Evolutionary conservation across 2,113 vertebrate species (phyloP).

Genomic region (Caloenas nicobarica): DNA sequence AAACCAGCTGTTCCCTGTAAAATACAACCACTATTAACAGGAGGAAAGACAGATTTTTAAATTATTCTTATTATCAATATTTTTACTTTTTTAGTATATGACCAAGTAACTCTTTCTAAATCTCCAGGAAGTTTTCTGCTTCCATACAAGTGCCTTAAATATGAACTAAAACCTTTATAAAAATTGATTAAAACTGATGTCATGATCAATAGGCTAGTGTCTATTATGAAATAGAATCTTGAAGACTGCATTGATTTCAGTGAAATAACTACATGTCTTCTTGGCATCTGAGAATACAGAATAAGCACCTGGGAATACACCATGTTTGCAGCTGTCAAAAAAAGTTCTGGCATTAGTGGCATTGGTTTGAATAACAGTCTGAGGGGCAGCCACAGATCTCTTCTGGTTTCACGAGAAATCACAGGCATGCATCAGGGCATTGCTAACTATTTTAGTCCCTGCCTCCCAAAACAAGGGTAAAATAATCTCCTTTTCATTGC

Average conservation of each 20-base stretch:
- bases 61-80: background rate
- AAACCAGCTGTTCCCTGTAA: background rate
- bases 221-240: background rate
- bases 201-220: background rate
- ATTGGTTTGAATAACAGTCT: background rate
- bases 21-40: background rate
- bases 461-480: background rate
- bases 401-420: background rate
- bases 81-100: conserved; percentile 17
- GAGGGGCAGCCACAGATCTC: background rate
- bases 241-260: background rate
- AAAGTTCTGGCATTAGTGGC: background rate
- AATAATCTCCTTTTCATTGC: background rate
- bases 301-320: background rate
- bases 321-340: background rate
- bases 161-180: background rate
- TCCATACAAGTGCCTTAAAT: background rate
- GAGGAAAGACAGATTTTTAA: background rate
- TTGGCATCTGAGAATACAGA: background rate
- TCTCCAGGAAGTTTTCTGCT: background rate
- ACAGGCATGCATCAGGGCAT: background rate
- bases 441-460: background rate
- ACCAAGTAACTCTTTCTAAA: background rate
- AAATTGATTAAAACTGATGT: background rate
- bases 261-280: background rate